Evolutionary conservation across 2,113 vertebrate species (phyloP), one percentile per base, ranked within the genome.

Genomic region (Callocephalon fimbriatum): DNA sequence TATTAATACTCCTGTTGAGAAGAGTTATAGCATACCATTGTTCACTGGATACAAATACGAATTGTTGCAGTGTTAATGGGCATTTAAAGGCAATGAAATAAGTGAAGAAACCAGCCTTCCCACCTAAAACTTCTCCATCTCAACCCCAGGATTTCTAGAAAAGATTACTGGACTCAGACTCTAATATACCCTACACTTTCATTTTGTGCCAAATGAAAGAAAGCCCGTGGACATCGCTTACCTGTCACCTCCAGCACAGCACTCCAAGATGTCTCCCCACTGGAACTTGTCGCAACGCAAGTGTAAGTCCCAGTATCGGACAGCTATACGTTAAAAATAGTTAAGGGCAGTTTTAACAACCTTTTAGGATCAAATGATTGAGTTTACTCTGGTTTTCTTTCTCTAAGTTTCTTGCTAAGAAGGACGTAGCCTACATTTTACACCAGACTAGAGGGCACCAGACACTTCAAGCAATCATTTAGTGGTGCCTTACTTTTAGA

Each of bases 211-310:
- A 78, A 21, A 9, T 29, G 65, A 48, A 93, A n/a, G 53, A 11
- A 25, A 40, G 12, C 1, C 56, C 5, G 14, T 35, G n/a, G 21
- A 27, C 26, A 19, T 35, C 0, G 0, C 91, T 90, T 96, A 99
- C 99, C 99, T 98, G 99, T 99, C 78, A 99, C 99, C 93, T 99
- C 99, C 91, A 99, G 96, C 88, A 99, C 99, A 62, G 99, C 98
- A 72, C 99, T 99, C 99, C 99, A 99, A 11, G 99, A 99, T 2
- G 99, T 99, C 95, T 99, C 99, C 14, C 99, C 99, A 90, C 99
- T 99, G 81, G 99, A 99, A 98, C 99, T 99, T 61, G 99, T 99
- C 14, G 99, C 99, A 96, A 99, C 99, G 47, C 99, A 99, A 15
- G 99, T 99, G 45, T 99, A 99, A 81, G 99, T 99, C 74, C 99